Conservation (phyloP, 37 sponge, comb jelly and placozoan species). For the Amphimedon queenslandica region DNA sequence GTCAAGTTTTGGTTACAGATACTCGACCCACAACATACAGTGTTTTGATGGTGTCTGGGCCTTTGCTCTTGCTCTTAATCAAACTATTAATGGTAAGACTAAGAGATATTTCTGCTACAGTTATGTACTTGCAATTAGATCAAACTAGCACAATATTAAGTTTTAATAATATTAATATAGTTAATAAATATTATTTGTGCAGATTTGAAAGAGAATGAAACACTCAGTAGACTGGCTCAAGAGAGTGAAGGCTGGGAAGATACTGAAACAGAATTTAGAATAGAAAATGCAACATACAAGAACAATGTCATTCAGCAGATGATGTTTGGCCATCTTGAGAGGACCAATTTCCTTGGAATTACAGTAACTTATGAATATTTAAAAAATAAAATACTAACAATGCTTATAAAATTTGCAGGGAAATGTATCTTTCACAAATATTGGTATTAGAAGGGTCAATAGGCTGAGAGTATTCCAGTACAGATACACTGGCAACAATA, state of each 20-base stretch:
- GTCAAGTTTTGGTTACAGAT: background rate
- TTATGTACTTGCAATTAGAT: too few relatives aligned
- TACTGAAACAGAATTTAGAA: background rate
- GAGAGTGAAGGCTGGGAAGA: too few relatives aligned
- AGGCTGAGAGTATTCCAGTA: conserved; percentile 21
- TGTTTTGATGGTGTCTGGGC: conserved; percentile 61
- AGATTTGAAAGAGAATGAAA: conserved; percentile 3
- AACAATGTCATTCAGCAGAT: conserved; percentile 8
- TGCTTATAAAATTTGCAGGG: conserved; percentile 26
- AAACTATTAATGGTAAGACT: conserved; percentile 28
- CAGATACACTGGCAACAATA: background rate
- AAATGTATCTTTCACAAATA: conserved; percentile 11
- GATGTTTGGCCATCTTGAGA: conserved; percentile 16
- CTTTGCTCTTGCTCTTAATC: conserved; percentile 36
- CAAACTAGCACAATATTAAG: background rate
- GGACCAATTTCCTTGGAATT: conserved; percentile 30
- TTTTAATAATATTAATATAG: too few relatives aligned
- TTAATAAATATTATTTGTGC: too few relatives aligned
- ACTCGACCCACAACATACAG: conserved; percentile 12
- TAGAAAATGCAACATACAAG: conserved; percentile 38
- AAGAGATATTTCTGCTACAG: too few relatives aligned
- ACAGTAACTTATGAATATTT: conserved; percentile 7
- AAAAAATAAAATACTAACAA: background rate
- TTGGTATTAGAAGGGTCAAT: conserved; percentile 17
- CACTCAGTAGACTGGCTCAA: conserved; percentile 5